phyloP scores from a whole-genome alignment of 1,140 invertebrate species.

The Coptotermes formosanus region DNA sequence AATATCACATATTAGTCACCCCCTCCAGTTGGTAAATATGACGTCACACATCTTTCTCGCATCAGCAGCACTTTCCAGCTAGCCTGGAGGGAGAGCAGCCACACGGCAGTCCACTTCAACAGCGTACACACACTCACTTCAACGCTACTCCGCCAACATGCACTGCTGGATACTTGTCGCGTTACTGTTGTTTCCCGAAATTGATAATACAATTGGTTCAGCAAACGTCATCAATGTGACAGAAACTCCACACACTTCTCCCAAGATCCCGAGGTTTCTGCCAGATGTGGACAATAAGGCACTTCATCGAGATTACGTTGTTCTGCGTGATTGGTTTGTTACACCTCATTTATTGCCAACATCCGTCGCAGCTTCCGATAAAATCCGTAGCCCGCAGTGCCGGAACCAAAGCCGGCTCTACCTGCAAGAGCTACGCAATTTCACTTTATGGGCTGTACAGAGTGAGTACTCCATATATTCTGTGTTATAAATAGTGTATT shows the following conservation, averaged over 20 bases:
- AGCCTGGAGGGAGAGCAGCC: not conserved
- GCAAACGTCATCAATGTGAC: not conserved
- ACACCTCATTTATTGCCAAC: not conserved
- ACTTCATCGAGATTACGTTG: too few species aligned
- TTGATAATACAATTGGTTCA: not conserved
- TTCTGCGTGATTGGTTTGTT: not conserved
- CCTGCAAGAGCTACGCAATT: slow-evolving; percentile 39
- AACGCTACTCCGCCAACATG: not conserved
- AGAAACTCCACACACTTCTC: not conserved
- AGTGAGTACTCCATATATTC: slow-evolving; percentile 39
- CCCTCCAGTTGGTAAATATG: too few species aligned
- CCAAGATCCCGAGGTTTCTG: not conserved
- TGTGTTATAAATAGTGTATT: too few species aligned
- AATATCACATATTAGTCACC: too few species aligned
- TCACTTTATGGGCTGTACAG: slow-evolving; percentile 43
- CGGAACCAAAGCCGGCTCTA: slow-evolving; percentile 39
- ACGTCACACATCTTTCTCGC: too few species aligned
- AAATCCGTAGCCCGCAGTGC: slow-evolving; percentile 39
- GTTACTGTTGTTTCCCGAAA: not conserved
- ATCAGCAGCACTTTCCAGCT: too few species aligned
- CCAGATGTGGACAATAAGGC: not conserved
- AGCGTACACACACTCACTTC: not conserved
- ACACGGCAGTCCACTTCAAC: not conserved
- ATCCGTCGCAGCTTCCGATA: slow-evolving; percentile 35
- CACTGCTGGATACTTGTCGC: not conserved